phyloP scores from a whole-genome alignment of 2,888 invertebrate genomes.

The Ochlodes sylvanus region DNA sequence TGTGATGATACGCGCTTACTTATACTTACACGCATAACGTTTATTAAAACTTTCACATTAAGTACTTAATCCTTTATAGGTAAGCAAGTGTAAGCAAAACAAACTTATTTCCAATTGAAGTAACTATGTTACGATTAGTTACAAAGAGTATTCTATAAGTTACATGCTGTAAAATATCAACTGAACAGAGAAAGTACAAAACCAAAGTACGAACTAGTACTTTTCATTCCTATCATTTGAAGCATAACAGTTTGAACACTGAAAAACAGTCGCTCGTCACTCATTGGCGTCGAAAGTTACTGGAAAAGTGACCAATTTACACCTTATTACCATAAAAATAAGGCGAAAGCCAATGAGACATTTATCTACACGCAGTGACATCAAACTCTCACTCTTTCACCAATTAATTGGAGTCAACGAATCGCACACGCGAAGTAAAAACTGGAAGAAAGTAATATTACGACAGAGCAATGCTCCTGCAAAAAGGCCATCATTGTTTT shows the following conservation, averaged over 20 bases:
- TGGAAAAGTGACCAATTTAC: conserved; percentile 13
- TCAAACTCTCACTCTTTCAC: conserved; percentile 76
- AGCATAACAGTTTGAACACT: conserved; percentile 69
- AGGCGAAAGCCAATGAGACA: conserved; percentile 28
- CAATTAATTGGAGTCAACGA: conserved; percentile 71
- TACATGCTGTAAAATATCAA: not conserved
- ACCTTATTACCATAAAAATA: conserved; percentile 35
- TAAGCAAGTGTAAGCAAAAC: too few species aligned
- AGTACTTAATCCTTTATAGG: too few species aligned
- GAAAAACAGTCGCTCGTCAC: conserved; percentile 74
- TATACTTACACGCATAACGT: too few species aligned
- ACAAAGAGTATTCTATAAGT: too few species aligned
- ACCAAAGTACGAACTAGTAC: conserved; percentile 42
- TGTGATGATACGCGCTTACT: too few species aligned
- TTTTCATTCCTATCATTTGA: conserved; percentile 68
- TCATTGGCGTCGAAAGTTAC: conserved; percentile 67
- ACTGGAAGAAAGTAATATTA: conserved; percentile 78
- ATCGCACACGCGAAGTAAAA: conserved; percentile 64
- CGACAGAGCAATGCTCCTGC: conserved; percentile 59
- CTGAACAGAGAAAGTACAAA: conserved; percentile 6
- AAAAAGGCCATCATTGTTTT: conserved; percentile 71
- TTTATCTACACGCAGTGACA: conserved; percentile 56
- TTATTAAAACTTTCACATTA: too few species aligned
- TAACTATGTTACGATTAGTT: too few species aligned
- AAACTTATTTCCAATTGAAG: too few species aligned